Base-by-base conservation (phyloP, 1,140 invertebrate species). In the Antheraea mylitta region DNA sequence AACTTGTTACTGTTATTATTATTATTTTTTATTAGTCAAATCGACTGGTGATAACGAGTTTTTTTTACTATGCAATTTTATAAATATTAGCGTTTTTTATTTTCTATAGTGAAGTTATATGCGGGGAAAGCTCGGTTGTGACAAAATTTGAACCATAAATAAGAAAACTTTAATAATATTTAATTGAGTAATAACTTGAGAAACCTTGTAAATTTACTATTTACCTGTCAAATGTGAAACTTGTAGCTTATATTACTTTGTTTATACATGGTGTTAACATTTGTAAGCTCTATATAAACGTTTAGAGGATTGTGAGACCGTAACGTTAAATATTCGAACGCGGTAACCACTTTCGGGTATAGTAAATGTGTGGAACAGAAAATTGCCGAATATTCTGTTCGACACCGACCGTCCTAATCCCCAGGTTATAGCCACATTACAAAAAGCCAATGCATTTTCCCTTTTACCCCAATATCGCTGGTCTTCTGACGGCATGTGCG, bases 371-470 rank as follows among this genome's bases (percentile, higher is more conserved):
- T 73, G 42, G 62, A 73, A 69, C 71, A 66, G 70, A 75, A 75
- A 77, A 81, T 71, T 70, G 76, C 68, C 71, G 67, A 71, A 82
- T 75, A 79, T 82, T 78, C 69, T 22, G 19, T 38, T 60, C 76
- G 69, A 66, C 45, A 64, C 68, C 72, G 69, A 60, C 64, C 72
- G 72, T 71, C 78, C 72, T 85, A 85, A 83, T 85, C 80, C 79
- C 64, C 70, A 80, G 78, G 83, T 85, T 90, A 88, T 89, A 75
- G 85, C 73, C 76, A 80, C 78, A 88, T 90, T 89, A 91, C 85
- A 88, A 87, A 87, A 89, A 91, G 82, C 77, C 79, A 84, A 88
- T 91, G 87, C 86, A 86, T 87, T 88, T 80, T 84, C 84, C 83
- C 82, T 88, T 86, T 85, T 81, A 78, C 78, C 82, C 83, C 77